Conservation (phyloP, 2,113 vertebrate species). For the Lagopus leucura region DNA sequence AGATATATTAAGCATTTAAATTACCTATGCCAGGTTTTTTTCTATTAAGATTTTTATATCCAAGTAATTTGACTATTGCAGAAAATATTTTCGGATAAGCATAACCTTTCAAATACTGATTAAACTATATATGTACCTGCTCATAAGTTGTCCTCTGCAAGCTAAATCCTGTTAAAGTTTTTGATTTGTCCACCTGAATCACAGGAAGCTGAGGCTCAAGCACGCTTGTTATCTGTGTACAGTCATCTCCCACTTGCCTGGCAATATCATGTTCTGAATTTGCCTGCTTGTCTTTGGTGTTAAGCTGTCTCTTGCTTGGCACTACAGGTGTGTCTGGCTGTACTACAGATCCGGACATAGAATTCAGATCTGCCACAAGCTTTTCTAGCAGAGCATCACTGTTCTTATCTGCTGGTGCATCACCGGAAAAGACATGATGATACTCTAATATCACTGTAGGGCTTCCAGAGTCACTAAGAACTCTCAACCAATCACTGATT, state of each 20-base stretch:
- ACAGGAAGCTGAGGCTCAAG: slow-evolving; percentile 12
- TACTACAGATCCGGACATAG: slow-evolving; percentile 26
- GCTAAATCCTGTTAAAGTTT: neutral
- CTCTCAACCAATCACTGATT: slow-evolving; percentile 10
- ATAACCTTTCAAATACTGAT: neutral
- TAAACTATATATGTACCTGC: slow-evolving; percentile 30
- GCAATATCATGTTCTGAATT: neutral
- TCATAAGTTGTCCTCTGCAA: slow-evolving; percentile 22
- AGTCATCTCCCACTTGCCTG: slow-evolving; percentile 26
- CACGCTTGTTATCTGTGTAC: slow-evolving; percentile 30
- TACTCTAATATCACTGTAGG: neutral
- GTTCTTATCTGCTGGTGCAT: slow-evolving; percentile 20
- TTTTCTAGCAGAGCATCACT: slow-evolving; percentile 17
- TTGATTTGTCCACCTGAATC: slow-evolving; percentile 3
- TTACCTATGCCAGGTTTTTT: neutral
- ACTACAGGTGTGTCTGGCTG: neutral
- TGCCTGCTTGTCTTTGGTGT: neutral
- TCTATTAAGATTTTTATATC: neutral
- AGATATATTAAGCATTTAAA: neutral
- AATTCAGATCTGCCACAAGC: slow-evolving; percentile 36
- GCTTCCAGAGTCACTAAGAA: slow-evolving; percentile 8
- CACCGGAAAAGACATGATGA: neutral
- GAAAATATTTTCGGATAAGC: neutral
- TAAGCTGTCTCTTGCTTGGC: neutral
- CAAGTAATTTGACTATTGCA: neutral